Percentiles rank a stretch among this genome's conserved stretches.
Conservation (phyloP, 2,113 vertebrate species). For the Anoura caudifer region DNA sequence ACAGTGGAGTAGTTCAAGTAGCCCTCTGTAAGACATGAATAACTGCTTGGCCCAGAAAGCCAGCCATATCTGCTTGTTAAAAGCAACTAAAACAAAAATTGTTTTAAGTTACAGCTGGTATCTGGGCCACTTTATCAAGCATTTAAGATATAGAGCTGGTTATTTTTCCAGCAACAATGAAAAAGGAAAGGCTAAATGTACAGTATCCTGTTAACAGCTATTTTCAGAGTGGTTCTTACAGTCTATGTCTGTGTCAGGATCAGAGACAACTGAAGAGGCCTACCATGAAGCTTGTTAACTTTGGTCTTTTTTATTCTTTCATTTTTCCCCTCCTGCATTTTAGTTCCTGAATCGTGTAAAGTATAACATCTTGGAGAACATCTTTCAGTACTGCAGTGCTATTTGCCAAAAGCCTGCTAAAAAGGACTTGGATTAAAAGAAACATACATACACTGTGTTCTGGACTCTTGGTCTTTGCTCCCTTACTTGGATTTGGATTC, state of each 20-base stretch:
- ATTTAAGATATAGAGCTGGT: slow-evolving; percentile 64
- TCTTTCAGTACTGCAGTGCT: background rate
- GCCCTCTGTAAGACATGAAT: background rate
- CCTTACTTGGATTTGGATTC: background rate
- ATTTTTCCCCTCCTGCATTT: background rate
- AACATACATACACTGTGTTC: background rate
- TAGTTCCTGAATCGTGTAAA: background rate
- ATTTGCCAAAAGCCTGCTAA: background rate
- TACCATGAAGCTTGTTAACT: background rate
- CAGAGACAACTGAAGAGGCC: background rate
- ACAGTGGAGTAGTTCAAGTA: background rate
- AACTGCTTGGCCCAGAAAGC: background rate
- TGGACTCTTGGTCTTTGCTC: background rate
- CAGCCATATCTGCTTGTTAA: slow-evolving; percentile 29
- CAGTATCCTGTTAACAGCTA: slow-evolving; percentile 60
- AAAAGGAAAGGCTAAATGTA: slow-evolving; percentile 48
- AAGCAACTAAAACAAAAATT: slow-evolving; percentile 54
- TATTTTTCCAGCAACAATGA: slow-evolving; percentile 61
- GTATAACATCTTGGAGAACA: background rate
- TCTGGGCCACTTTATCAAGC: slow-evolving; percentile 56
- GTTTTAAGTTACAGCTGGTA: slow-evolving; percentile 62
- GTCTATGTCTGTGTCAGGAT: background rate
- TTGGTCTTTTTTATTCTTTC: background rate
- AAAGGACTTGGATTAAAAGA: background rate
- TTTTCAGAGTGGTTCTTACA: slow-evolving; percentile 36